Conservation (phyloP, 1,140 invertebrate species). For the Eubasilissa regina region DNA sequence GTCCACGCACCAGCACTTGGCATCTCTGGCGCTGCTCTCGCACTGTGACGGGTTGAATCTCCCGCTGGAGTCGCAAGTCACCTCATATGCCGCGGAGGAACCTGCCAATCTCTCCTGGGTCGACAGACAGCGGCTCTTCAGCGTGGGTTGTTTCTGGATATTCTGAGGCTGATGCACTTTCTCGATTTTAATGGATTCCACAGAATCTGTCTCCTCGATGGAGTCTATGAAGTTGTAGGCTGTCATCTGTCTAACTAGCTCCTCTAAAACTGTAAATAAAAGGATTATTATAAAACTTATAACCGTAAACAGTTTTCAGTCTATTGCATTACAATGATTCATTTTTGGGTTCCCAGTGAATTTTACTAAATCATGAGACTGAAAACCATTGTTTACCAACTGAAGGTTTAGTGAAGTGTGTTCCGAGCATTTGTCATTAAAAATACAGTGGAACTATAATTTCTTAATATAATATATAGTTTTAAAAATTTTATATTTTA, state of each 20-base stretch:
- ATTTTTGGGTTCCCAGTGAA: constrained; percentile 37
- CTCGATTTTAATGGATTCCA: constrained; percentile 58
- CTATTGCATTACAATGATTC: not conserved
- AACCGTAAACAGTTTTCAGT: not conserved
- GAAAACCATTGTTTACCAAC: too few species aligned
- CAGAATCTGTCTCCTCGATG: constrained; percentile 66
- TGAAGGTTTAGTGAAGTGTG: too few species aligned
- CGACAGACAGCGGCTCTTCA: constrained; percentile 62
- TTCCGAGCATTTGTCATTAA: too few species aligned
- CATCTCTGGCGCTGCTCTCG: constrained; percentile 67
- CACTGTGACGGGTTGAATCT: constrained; percentile 84
- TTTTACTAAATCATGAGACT: too few species aligned
- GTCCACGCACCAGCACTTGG: constrained; percentile 89
- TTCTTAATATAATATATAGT: too few species aligned
- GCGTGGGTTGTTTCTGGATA: constrained; percentile 62
- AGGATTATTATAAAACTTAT: not conserved
- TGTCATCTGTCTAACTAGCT: constrained; percentile 78
- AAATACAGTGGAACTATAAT: too few species aligned
- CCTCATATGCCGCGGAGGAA: constrained; percentile 70
- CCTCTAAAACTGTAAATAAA: constrained; percentile 73
- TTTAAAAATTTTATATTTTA: too few species aligned
- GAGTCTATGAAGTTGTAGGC: constrained; percentile 71
- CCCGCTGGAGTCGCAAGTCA: constrained; percentile 78
- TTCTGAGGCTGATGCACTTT: constrained; percentile 33
- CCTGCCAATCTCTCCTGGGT: constrained; percentile 48